phyloP scores from a whole-genome alignment of 2,888 invertebrate species.

The Malthinus seriepunctatus region DNA sequence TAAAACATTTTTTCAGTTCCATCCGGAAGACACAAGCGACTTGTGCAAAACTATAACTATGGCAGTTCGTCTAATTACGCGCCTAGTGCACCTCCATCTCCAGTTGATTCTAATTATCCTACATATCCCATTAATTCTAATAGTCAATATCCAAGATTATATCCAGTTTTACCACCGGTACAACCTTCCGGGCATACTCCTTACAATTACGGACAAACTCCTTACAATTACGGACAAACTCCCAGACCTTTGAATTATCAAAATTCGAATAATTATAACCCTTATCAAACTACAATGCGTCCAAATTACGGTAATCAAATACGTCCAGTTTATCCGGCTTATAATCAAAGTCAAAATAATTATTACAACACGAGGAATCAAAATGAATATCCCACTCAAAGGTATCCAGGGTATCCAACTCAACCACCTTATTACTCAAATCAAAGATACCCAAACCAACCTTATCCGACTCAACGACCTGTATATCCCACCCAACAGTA shows the following conservation, averaged over 20 bases:
- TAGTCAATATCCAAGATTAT: not conserved
- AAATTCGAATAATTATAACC: not conserved
- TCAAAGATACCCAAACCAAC: not conserved
- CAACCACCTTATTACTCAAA: not conserved
- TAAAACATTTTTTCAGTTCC: conserved; percentile 2
- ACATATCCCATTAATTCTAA: not conserved
- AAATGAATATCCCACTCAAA: not conserved
- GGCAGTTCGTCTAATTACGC: not conserved
- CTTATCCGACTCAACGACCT: not conserved
- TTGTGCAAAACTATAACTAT: not conserved
- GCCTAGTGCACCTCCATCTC: conserved; percentile 2
- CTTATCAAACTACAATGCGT: not conserved
- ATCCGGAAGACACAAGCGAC: conserved; percentile 3
- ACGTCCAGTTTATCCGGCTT: not conserved
- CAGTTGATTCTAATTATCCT: conserved; percentile 3
- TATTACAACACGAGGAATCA: too few relatives aligned
- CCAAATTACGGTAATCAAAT: not conserved
- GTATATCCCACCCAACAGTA: not conserved
- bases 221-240: not conserved
- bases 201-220: not conserved
- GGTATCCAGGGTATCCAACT: not conserved
- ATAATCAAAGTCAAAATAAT: too few relatives aligned
- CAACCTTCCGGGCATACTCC: not conserved
- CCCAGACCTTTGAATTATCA: not conserved
- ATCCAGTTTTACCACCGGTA: not conserved